Evolutionary conservation across 2,113 vertebrate species (phyloP).

Genomic region (Calyptommatus sinebrachiatus): DNA sequence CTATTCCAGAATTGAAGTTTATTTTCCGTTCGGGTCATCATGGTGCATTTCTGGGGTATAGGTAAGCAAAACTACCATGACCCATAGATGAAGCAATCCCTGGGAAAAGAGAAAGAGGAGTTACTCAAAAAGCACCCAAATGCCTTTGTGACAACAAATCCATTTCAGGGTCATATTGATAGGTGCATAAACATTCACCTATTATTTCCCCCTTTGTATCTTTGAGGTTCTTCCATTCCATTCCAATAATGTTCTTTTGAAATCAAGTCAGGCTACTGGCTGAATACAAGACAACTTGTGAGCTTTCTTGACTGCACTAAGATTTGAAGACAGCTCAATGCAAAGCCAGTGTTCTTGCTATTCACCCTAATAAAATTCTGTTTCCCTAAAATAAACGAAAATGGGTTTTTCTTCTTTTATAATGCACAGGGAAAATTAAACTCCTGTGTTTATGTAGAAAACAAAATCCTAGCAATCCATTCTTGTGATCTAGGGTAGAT

Average conservation of each 20-base stretch:
- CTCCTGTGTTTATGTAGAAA: too few species aligned
- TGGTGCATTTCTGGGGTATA: slow-evolving; percentile 96
- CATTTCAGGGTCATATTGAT: background rate
- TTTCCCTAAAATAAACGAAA: too few species aligned
- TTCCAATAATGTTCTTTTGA: background rate
- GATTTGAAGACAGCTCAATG: background rate
- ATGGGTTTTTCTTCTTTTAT: too few species aligned
- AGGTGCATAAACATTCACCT: background rate
- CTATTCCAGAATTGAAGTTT: slow-evolving; percentile 19
- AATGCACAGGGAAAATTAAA: too few species aligned
- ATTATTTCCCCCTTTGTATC: background rate
- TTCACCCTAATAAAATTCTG: too few species aligned
- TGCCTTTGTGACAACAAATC: background rate
- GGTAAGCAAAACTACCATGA: slow-evolving; percentile 96
- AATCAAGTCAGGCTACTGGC: background rate
- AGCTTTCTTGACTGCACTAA: background rate
- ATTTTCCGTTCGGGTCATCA: slow-evolving; percentile 78
- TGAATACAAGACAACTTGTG: background rate
- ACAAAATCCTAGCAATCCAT: too few species aligned
- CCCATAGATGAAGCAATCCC: slow-evolving; percentile 94
- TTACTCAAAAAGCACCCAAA: background rate
- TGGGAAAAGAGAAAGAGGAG: slow-evolving; percentile 57
- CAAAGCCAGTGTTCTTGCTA: background rate
- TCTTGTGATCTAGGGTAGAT: too few species aligned
- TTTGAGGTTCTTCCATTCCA: background rate